Percentiles rank a stretch among this genome's conserved stretches.
Evolutionary conservation across 2,888 invertebrate species (phyloP).

Genomic region (Digitonthophagus gazella): DNA sequence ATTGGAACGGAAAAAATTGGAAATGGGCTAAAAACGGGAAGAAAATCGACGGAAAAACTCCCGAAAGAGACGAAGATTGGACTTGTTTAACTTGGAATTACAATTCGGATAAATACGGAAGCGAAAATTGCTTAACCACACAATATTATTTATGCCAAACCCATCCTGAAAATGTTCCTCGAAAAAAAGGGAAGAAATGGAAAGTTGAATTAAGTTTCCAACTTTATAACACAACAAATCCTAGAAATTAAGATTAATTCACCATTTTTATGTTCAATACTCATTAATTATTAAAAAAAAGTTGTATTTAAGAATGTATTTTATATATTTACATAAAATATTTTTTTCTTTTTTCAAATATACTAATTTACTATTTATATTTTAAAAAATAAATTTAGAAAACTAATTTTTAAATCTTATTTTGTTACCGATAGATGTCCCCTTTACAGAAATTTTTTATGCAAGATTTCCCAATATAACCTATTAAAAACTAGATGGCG

Average conservation of each 20-base stretch:
- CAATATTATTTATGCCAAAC: slow-evolving; percentile 27
- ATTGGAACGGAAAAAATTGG: slow-evolving; percentile 21
- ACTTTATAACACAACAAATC: background rate
- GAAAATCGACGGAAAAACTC: slow-evolving; percentile 1
- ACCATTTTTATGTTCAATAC: background rate
- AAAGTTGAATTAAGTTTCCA: background rate
- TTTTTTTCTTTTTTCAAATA: no score
- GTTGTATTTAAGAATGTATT: no score
- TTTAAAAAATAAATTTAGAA: no score
- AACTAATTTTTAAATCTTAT: no score
- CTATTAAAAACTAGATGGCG: no score
- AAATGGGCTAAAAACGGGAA: slow-evolving; percentile 25
- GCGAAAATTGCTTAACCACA: slow-evolving; percentile 19
- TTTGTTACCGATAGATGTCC: no score
- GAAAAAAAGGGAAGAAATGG: background rate
- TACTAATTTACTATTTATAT: no score
- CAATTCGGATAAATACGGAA: background rate
- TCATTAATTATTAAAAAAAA: no score
- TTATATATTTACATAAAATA: no score
- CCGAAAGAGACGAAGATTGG: slow-evolving; percentile 5
- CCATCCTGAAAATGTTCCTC: background rate
- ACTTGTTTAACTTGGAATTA: slow-evolving; percentile 11
- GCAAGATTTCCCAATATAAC: no score
- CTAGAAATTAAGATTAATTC: background rate
- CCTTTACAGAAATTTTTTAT: no score